phyloP scores from a whole-genome alignment of 2,888 invertebrate genomes.

The Diloba caeruleocephala region DNA sequence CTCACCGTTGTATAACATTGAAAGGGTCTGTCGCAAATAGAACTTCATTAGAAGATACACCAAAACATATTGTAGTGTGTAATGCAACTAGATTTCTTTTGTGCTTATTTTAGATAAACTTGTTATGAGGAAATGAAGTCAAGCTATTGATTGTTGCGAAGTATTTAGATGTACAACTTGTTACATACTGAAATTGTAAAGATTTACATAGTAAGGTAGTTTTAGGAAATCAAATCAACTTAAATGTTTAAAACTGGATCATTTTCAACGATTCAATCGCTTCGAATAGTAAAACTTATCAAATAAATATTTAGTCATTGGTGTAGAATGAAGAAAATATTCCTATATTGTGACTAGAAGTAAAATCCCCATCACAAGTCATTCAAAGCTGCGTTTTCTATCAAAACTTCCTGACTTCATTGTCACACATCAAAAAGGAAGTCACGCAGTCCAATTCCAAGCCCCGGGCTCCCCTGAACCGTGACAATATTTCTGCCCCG shows the following conservation, averaged over 20 bases:
- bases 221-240: neutral
- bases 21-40: no score
- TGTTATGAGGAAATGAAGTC: neutral
- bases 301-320: constrained; percentile 1
- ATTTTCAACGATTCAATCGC: neutral
- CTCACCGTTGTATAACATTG: no score
- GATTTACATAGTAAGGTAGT: neutral
- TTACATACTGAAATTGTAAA: neutral
- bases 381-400: constrained; percentile 4
- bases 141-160: no score
- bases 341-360: constrained; percentile 1
- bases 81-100: neutral
- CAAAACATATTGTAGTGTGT: neutral
- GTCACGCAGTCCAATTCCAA: constrained; percentile 5
- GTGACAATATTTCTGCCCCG: constrained; percentile 52
- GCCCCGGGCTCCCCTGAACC: constrained; percentile 45
- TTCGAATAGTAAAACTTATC: neutral
- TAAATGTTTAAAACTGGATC: neutral
- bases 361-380: constrained; percentile 6
- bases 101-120: constrained; percentile 3
- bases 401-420: constrained; percentile 8
- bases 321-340: neutral
- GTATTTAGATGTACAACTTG: no score
- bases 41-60: no score
- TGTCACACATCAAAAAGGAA: neutral